Base-by-base conservation (phyloP, 2,888 invertebrate genomes). In the Xanthorhoe spadicearia region DNA sequence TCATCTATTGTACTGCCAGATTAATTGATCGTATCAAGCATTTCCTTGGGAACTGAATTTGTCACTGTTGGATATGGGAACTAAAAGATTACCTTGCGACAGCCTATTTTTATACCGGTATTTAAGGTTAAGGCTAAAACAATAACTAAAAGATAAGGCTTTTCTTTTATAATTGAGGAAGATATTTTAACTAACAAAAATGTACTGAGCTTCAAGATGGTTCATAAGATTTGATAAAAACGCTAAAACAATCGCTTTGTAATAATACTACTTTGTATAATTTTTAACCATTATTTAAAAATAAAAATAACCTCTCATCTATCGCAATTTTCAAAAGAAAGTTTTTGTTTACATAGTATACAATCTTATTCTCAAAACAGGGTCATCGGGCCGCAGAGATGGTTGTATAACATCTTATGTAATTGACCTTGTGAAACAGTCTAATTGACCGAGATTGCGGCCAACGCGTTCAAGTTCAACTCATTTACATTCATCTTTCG, bases 351-450 rank as follows among this genome's bases (percentile, higher is more conserved):
- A 51, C 19, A 17, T 48, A 15, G 15, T 15, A 15, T 28, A 32
- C 53, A 51, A 67, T 53, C 15, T 51, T 63, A 53, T 23, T 8
- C 32, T 57, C 15, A 60, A 50, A 83, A 78, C 74, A 74, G 61
- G 79, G 83, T 81, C 82, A 80, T 68, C 73, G 66, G 82, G 85
- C 74, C 79, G 74, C 59, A 61, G 68, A 68, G 52, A 70, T 61
- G 17, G 68, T 84, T 85, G 73, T 77, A 77, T 82, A 85, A 86
- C 73, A 18, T 19, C 19, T 84, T 83, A 82, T 78, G 77, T 81
- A 83, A 85, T 63, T 85, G 86, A 85, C 86, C 86, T 86, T 85
- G 86, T 85, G 84, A 74, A 84, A 87, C 75, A 75, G 73, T 73
- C 55, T 66, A 32, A 61, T 70, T 64, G 60, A 74, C 79, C 19